phyloP scores from a whole-genome alignment of 2,888 invertebrate genomes.

The Melipona beecheii region DNA sequence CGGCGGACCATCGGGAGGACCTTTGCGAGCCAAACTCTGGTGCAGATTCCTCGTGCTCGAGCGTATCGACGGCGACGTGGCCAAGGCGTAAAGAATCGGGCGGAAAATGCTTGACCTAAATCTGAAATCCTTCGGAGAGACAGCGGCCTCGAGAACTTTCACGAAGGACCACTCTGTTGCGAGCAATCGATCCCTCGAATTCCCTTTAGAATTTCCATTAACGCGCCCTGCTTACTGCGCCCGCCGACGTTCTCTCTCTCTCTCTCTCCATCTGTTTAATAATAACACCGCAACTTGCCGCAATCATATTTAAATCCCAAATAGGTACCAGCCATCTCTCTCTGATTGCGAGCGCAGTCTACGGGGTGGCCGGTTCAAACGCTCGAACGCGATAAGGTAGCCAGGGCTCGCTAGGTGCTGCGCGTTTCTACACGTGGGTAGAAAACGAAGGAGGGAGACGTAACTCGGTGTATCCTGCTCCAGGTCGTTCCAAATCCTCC shows the following conservation, averaged over 20 bases:
- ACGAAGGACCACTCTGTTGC: background rate
- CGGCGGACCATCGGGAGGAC: background rate
- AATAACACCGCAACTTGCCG: slow-evolving; percentile 39
- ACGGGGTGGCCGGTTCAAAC: slow-evolving; percentile 33
- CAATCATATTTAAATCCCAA: slow-evolving; percentile 40
- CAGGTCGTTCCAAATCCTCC: slow-evolving; percentile 48
- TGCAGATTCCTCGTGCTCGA: slow-evolving; percentile 7
- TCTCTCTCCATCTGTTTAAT: slow-evolving; percentile 32
- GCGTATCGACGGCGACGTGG: background rate
- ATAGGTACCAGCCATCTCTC: slow-evolving; percentile 55
- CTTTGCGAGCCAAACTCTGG: background rate
- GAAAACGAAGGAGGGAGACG: slow-evolving; percentile 21
- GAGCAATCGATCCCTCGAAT: slow-evolving; percentile 15
- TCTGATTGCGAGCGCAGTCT: slow-evolving; percentile 60
- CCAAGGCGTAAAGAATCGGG: slow-evolving; percentile 8
- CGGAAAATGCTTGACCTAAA: slow-evolving; percentile 65
- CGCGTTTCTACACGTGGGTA: slow-evolving; percentile 32
- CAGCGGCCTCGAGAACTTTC: slow-evolving; percentile 19
- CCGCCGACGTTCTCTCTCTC: background rate
- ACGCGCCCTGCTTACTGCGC: background rate
- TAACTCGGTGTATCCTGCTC: slow-evolving; percentile 56
- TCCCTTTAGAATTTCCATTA: slow-evolving; percentile 16
- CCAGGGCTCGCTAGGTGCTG: background rate
- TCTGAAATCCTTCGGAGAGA: slow-evolving; percentile 59
- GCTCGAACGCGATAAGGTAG: slow-evolving; percentile 22